These are phyloP conservation scores for Chloropsis cyanopogon DNA, from an alignment of 2,113 vertebrate species.

Conservation along the genomic window DNA sequence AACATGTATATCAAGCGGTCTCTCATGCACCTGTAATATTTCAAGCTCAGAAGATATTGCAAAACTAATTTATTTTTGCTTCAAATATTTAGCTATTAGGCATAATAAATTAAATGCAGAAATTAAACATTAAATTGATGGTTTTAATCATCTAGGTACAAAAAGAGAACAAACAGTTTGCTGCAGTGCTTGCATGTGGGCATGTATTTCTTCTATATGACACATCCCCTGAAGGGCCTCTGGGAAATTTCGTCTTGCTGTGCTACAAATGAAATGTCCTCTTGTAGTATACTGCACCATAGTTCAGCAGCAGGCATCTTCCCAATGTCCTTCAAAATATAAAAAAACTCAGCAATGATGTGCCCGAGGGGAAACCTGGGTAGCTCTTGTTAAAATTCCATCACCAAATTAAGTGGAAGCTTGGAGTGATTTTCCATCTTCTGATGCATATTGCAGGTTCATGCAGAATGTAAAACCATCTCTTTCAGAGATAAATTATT, in stretches of 20 bases:
- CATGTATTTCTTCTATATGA: not conserved
- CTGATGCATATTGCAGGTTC: not conserved
- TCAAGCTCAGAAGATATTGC: not conserved
- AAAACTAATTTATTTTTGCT: not conserved
- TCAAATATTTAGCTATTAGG: not conserved
- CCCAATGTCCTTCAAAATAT: not conserved
- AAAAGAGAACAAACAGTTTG: conserved; percentile 5
- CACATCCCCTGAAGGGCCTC: not conserved
- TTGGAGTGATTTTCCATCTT: not conserved
- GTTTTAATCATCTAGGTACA: not conserved
- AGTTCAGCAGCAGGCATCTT: conserved; percentile 14
- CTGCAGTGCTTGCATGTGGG: not conserved
- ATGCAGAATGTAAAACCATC: not conserved
- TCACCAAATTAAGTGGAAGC: not conserved
- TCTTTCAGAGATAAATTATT: not conserved
- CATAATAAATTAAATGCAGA: not conserved
- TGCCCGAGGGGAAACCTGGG: not conserved
- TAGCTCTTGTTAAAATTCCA: conserved; percentile 29
- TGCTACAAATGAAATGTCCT: not conserved
- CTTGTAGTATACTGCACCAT: not conserved
- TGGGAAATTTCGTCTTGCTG: conserved; percentile 9
- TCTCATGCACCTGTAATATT: not conserved
- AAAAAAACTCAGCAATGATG: not conserved
- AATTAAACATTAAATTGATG: not conserved
- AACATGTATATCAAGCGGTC: not conserved